Evolutionary conservation across 2,797 vertebrate genomes (phyloP).

Genomic region (Phataginus tricuspis): DNA sequence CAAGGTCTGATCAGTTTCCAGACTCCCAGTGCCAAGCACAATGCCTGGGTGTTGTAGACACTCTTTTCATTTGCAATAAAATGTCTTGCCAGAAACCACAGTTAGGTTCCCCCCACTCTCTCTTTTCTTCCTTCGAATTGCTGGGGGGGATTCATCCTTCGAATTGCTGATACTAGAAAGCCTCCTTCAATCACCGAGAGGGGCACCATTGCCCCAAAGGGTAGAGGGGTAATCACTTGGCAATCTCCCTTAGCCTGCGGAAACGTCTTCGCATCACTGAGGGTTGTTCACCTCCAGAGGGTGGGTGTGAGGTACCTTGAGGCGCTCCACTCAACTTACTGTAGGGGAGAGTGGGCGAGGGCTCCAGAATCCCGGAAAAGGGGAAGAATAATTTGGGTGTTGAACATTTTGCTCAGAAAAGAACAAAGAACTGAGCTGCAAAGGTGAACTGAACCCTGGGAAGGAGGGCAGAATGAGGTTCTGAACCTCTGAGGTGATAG

Average conservation of each 20-base stretch:
- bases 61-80: neutral
- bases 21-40: neutral
- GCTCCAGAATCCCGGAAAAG: neutral
- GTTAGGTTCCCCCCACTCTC: neutral
- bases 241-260: neutral
- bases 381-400: neutral
- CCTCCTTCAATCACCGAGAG: neutral
- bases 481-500: neutral
- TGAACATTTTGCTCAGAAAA: neutral
- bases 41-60: neutral
- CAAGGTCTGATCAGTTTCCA: neutral
- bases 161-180: neutral
- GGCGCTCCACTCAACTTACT: neutral
- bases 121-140: neutral
- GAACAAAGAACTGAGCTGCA: neutral
- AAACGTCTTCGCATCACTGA: neutral
- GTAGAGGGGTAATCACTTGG: neutral
- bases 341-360: neutral
- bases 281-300: neutral
- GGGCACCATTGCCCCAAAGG: neutral
- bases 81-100: neutral
- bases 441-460: neutral
- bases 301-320: neutral
- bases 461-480: neutral
- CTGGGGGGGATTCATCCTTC: neutral